Evolutionary conservation across 2,113 vertebrate species (phyloP).

Genomic region (Ceratotherium simum): DNA sequence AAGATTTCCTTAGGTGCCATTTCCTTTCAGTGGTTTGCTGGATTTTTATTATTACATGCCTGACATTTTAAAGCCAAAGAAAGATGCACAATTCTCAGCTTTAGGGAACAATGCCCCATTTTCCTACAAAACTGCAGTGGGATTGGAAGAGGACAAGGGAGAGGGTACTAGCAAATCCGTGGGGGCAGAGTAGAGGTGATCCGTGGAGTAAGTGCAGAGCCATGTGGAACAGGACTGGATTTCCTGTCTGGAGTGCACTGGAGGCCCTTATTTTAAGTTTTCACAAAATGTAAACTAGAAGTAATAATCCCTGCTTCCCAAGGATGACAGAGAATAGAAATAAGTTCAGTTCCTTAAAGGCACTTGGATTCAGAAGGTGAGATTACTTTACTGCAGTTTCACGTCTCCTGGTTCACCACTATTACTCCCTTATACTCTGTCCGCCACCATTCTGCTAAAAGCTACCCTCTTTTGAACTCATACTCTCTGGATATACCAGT

Average conservation of each 20-base stretch:
- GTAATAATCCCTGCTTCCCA: neutral
- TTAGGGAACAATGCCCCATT: neutral
- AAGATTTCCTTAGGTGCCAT: neutral
- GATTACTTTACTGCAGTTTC: neutral
- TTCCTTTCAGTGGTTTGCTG: neutral
- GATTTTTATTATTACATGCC: neutral
- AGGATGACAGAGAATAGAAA: neutral
- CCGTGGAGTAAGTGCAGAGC: fast-evolving
- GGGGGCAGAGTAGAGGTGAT: neutral
- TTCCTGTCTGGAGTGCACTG: neutral
- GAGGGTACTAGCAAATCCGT: neutral
- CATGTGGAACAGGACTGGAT: neutral
- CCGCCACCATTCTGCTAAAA: neutral
- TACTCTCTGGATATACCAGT: neutral
- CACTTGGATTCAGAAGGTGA: neutral
- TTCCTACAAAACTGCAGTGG: neutral
- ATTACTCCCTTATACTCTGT: neutral
- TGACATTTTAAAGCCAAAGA: neutral
- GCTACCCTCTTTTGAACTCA: neutral
- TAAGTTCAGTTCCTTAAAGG: neutral
- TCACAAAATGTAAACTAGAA: neutral
- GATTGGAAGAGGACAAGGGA: neutral
- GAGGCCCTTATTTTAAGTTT: neutral
- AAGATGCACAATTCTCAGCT: neutral
- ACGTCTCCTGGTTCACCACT: neutral